Base-by-base conservation (phyloP, 1,140 invertebrate species). In the Lepidurus apus region DNA sequence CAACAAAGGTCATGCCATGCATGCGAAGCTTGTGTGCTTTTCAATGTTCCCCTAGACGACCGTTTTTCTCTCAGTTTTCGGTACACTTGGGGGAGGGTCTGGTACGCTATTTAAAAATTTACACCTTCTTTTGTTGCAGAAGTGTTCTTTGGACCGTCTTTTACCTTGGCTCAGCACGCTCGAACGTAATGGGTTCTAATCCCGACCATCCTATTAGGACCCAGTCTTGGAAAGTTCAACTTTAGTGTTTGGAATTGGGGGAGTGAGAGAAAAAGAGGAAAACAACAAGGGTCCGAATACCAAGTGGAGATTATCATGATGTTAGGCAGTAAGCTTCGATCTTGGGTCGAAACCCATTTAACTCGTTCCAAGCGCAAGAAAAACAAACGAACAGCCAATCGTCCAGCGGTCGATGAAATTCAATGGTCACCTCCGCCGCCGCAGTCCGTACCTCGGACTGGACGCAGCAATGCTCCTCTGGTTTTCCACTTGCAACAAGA, bases 401-500 rank as follows among this genome's bases (percentile, higher is more conserved):
- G 53, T 65, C 53, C 53, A 65, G 21, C 53, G 53, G 53, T 65
- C 53, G 53, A 65, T 65, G 53, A 65, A 13, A 65, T 17, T 21
- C 53, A 65, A 65, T 65, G 53, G 53, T 65, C 53, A 65, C 53
- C 53, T 9, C 53, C 53, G 1, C 53, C 7, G 53, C 21, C 53
- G 53, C 53, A 65, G 53, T 65, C 53, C 8, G 17, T 21, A 17
- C 53, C 21, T 17, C 53, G 53, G 17, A 21, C 53, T 13, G 53
- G 53, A 65, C 53, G 53, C 53, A 65, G 17, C 21, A 65, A 65
- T 65, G 53, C 53, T 13, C 53, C 53, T 65, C 53, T 65, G 9
- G 53, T 65, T 65, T 65, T 65, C 53, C 53, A 65, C 53, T 65
- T 65, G 53, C 53, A 65, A 65, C 53, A 65, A 65, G 53, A 65